phyloP scores from a whole-genome alignment of 2,888 invertebrate genomes.

The Xanthia icteritia region DNA sequence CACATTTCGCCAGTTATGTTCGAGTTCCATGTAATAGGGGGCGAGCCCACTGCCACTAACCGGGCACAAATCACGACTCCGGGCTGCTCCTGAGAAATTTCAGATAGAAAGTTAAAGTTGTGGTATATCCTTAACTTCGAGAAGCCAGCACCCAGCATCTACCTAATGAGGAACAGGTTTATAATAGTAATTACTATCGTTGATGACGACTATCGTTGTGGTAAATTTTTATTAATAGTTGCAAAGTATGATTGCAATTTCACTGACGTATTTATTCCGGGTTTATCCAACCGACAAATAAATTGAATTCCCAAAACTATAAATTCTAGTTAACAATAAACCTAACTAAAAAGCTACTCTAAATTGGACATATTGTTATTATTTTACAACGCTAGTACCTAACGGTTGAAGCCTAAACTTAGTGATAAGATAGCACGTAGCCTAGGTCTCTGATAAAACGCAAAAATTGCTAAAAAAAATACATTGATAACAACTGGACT shows the following conservation, averaged over 20 bases:
- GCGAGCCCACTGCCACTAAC: background rate
- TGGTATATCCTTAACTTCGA: background rate
- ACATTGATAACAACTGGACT: constrained; percentile 79
- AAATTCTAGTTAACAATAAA: background rate
- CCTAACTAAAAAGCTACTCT: constrained; percentile 20
- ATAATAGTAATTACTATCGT: background rate
- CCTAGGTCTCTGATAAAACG: constrained; percentile 88
- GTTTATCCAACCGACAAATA: background rate
- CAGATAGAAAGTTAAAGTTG: background rate
- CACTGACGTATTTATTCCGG: background rate
- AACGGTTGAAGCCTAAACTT: constrained; percentile 79
- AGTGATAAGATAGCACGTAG: constrained; percentile 84
- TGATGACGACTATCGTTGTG: background rate
- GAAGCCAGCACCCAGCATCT: background rate
- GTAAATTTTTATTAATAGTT: background rate
- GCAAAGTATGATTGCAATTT: background rate
- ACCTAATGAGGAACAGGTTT: background rate
- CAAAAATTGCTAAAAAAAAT: constrained; percentile 85
- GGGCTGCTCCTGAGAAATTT: background rate
- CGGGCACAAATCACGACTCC: background rate
- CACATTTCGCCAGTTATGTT: background rate
- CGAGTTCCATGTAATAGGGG: background rate
- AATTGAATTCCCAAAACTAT: background rate
- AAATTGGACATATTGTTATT: constrained; percentile 48
- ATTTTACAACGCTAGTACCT: constrained; percentile 56